Base-by-base conservation (phyloP, 2,113 vertebrate species). In the Pelusios castaneus region DNA sequence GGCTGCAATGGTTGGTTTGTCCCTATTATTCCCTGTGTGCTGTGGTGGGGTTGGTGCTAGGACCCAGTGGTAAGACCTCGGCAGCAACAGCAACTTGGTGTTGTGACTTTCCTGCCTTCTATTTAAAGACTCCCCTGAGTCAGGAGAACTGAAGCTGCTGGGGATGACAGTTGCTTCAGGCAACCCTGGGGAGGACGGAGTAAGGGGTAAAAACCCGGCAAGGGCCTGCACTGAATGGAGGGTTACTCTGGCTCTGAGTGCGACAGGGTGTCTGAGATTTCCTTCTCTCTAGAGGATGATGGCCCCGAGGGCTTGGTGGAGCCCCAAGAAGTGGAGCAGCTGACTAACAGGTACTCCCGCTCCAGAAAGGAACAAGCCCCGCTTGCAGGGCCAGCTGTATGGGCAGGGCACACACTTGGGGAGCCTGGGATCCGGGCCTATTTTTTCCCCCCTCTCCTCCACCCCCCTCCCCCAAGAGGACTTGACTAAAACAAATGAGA, bases 71-170 rank as follows among this genome's bases (percentile, higher is more conserved):
- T 34, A 96, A 95, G 91, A 93, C 90, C 93, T 88, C 93, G 90
- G 91, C 84, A 97, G 92, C 95, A 49, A 97, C 97, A 97, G 91
- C 7, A 1, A 58, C 90, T 91, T 10, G 2, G 81, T 4, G 94
- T 98, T 95, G 92, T 96, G 93, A 96, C 97, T 96, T 95, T 27
- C 2, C 84, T 88, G 81, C 88, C 76, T 97, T 98, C 99, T 99
- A 99, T 99, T 99, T 99, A 98, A 98, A 99, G 98, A 96, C 95
- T 96, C 89, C 92, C 98, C 98, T 98, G 98, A 98, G 98, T 99
- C 98, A 98, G 99, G 98, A 98, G 98, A 97, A 97, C 97, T 4
- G 93, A 97, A 96, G 95, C 97, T 89, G 88, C 96, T 85, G 92
- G 96, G 96, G 95, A 96, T 96, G 97, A 96, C 97, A 97, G 97